Evolutionary conservation across 2,797 vertebrate species (phyloP), one percentile per base, ranked within the genome.

Genomic region (Tympanoctomys barrerae): DNA sequence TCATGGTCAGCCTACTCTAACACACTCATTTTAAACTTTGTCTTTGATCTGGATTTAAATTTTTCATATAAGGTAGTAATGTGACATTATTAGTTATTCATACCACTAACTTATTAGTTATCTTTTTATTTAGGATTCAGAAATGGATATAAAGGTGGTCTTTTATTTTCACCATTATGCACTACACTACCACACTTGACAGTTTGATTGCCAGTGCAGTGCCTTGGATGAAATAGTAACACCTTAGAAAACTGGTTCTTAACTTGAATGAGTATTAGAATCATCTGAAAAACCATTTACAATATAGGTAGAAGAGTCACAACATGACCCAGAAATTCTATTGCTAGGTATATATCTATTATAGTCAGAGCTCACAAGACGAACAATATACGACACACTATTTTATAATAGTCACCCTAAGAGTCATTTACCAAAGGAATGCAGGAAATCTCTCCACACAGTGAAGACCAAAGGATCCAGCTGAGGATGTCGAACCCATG

Each of bases 1-100:
- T n/a, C n/a, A n/a, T n/a, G n/a, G n/a, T n/a, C n/a, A n/a, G n/a
- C n/a, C n/a, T n/a, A n/a, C n/a, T n/a, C n/a, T n/a, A n/a, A n/a
- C 39, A 0, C 73, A 36, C 77, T 87, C 87, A 39, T 94, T 94
- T 92, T 78, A 73, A 79, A 52, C 28, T n/a, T 91, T 92, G 8
- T 52, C 39, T 52, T 57, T 68, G n/a, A 54, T 75, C 59, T 57
- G 21, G 5, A 62, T 81, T 94, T 92, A 89, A 87, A 77, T 24
- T n/a, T 87, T 70, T 87, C 64, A 89, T 81, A 79, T 8, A 62
- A 79, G 49, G 11, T 24, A 82, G 26, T 33, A 92, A 42, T 84
- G 24, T 49, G 42, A 77, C n/a, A 61, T 18, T 81, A n/a, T 49
- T 89, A 81, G 33, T 31, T 83, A 85, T 78, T 94, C 64, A 61